Percentiles rank a stretch among this genome's conserved stretches.
Conservation (phyloP, 2,113 vertebrate genomes). For the Tupaia tana region DNA sequence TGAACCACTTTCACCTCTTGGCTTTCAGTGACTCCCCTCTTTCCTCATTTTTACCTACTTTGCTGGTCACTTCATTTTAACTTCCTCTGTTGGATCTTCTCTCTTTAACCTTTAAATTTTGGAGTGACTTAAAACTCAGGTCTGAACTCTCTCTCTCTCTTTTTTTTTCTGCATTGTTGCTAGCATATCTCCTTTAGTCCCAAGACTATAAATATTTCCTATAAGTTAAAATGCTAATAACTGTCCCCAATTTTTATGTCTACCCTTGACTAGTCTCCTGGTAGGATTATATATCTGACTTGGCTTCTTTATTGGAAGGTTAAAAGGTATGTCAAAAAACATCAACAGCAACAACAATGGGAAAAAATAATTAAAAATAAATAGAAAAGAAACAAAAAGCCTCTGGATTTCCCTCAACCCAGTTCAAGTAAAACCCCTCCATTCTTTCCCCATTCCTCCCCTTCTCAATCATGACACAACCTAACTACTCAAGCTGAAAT, state of each 20-base stretch:
- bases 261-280: neutral
- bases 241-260: neutral
- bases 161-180: neutral
- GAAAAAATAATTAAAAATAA: too few relatives aligned
- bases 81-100: neutral
- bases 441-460: neutral
- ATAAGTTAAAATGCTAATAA: neutral
- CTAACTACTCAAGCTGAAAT: conserved; percentile 6
- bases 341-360: too few relatives aligned
- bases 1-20: neutral
- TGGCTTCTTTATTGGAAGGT: neutral
- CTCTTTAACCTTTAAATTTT: neutral
- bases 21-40: neutral
- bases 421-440: neutral
- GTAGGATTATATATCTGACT: neutral
- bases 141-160: neutral
- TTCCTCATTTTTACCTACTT: neutral
- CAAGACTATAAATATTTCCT: neutral
- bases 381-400: neutral
- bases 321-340: neutral
- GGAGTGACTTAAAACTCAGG: neutral
- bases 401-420: neutral
- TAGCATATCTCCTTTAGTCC: neutral
- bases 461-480: neutral
- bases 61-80: neutral